These are phyloP conservation scores for Caenorhabditis briggsae DNA, from an alignment of 1,140 invertebrate species.

Conservation along the genomic window DNA sequence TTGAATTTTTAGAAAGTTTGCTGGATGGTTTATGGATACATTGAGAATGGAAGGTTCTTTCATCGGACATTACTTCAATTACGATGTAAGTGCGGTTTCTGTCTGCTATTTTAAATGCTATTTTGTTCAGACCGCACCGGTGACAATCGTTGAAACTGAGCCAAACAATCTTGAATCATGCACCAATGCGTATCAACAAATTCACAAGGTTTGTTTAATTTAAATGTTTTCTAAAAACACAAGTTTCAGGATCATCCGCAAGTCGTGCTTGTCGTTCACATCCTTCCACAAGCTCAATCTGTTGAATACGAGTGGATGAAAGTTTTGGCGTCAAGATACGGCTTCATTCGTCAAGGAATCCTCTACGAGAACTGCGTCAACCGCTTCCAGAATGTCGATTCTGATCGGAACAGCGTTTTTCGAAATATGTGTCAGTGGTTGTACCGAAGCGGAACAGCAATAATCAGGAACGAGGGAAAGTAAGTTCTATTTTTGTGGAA, in stretches of 20 bases:
- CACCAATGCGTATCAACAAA: constrained; percentile 52
- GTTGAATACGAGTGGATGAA: constrained; percentile 65
- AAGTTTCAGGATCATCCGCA: constrained; percentile 55
- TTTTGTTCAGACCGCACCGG: not conserved
- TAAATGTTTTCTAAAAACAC: not conserved
- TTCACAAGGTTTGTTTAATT: constrained; percentile 41
- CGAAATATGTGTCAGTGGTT: constrained; percentile 66
- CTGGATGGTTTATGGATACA: constrained; percentile 44
- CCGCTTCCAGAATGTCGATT: constrained; percentile 58
- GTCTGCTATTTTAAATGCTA: not conserved
- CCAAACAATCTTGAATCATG: constrained; percentile 29
- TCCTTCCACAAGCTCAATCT: constrained; percentile 56
- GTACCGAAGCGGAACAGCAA: constrained; percentile 50
- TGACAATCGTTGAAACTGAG: constrained; percentile 8
- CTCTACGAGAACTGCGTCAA: constrained; percentile 61
- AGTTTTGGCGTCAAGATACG: constrained; percentile 50
- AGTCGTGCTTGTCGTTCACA: constrained; percentile 61
- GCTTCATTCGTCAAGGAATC: constrained; percentile 63
- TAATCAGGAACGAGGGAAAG: constrained; percentile 44
- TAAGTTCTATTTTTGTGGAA: not conserved
- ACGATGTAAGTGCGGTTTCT: not conserved
- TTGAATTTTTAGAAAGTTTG: not conserved
- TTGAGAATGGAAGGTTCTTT: constrained; percentile 25
- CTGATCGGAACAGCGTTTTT: not conserved
- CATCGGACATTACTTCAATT: constrained; percentile 54